phyloP scores from a whole-genome alignment of 2,888 invertebrate species.

The Xestoiulus laeticollis region DNA sequence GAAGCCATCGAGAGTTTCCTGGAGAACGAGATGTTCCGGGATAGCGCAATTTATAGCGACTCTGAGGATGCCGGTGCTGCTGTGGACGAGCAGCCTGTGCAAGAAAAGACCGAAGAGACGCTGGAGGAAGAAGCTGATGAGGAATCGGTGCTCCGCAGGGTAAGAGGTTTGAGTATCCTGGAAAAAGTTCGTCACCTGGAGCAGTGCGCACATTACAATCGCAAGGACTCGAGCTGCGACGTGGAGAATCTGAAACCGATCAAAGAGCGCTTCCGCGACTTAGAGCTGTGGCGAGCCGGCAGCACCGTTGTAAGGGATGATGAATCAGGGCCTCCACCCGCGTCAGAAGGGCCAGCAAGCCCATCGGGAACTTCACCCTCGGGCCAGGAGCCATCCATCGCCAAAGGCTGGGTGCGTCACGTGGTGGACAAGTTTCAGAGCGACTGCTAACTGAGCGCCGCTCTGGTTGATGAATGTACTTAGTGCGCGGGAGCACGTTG shows the following conservation, averaged over 20 bases:
- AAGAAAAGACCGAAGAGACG: not conserved
- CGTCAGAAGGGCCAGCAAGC: conserved; percentile 64
- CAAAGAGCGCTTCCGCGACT: conserved; percentile 62
- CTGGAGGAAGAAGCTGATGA: conserved; percentile 63
- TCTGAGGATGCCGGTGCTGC: conserved; percentile 68
- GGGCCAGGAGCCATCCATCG: conserved; percentile 56
- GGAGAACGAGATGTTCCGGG: conserved; percentile 77
- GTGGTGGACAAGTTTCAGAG: conserved; percentile 76
- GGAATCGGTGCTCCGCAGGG: conserved; percentile 52
- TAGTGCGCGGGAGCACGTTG: not conserved
- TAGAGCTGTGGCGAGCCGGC: conserved; percentile 60
- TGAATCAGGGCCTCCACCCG: conserved; percentile 16
- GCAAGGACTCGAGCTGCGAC: conserved; percentile 58
- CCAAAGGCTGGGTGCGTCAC: conserved; percentile 77
- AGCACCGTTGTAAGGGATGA: conserved; percentile 48
- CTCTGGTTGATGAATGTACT: not conserved
- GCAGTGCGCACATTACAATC: conserved; percentile 60
- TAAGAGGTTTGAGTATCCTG: conserved; percentile 60
- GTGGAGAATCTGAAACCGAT: conserved; percentile 62
- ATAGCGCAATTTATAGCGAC: conserved; percentile 85
- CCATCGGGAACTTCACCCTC: conserved; percentile 56
- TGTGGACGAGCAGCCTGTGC: not conserved
- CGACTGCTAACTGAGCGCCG: conserved; percentile 52
- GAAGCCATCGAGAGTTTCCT: conserved; percentile 78
- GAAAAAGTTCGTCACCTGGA: conserved; percentile 62